phyloP scores from a whole-genome alignment of 2,888 invertebrate genomes.

The Criorhina ranunculi region DNA sequence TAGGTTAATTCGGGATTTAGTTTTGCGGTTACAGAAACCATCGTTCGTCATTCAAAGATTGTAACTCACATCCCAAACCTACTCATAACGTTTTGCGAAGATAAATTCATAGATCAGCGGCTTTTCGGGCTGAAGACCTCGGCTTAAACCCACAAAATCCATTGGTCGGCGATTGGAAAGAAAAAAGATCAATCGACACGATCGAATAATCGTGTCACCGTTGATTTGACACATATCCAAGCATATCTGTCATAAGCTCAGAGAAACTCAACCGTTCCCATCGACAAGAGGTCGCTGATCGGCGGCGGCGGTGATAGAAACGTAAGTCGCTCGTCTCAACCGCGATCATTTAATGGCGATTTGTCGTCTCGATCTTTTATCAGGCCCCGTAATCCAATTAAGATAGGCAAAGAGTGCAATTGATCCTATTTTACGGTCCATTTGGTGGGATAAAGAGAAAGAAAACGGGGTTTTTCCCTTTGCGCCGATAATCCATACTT shows the following conservation, averaged over 20 bases:
- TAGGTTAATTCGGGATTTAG: slow-evolving; percentile 12
- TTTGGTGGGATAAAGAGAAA: slow-evolving; percentile 68
- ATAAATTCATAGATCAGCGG: slow-evolving; percentile 41
- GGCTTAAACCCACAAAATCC: slow-evolving; percentile 23
- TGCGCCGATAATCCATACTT: slow-evolving; percentile 47
- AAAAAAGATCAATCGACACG: slow-evolving; percentile 68
- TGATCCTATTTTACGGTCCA: slow-evolving; percentile 76
- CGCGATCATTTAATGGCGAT: slow-evolving; percentile 63
- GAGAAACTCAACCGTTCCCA: slow-evolving; percentile 27
- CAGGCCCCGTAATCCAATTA: slow-evolving; percentile 72
- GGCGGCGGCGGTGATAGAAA: slow-evolving; percentile 1
- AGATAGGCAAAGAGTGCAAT: slow-evolving; percentile 69
- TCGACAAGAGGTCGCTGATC: slow-evolving; percentile 59
- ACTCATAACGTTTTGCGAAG: slow-evolving; percentile 7
- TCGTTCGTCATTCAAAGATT: not conserved
- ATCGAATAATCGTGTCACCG: slow-evolving; percentile 68
- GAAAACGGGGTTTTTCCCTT: slow-evolving; percentile 18
- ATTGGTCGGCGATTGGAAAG: slow-evolving; percentile 15
- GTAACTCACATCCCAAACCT: no score
- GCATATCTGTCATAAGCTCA: slow-evolving; percentile 71
- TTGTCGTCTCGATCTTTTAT: slow-evolving; percentile 59
- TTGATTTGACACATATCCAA: slow-evolving; percentile 75
- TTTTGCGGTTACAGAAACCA: not conserved
- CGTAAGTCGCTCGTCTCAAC: not conserved
- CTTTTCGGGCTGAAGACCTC: not conserved